Evolutionary conservation across 2,113 vertebrate species (phyloP), one percentile per base, ranked within the genome.

Genomic region (Guaruba guarouba): DNA sequence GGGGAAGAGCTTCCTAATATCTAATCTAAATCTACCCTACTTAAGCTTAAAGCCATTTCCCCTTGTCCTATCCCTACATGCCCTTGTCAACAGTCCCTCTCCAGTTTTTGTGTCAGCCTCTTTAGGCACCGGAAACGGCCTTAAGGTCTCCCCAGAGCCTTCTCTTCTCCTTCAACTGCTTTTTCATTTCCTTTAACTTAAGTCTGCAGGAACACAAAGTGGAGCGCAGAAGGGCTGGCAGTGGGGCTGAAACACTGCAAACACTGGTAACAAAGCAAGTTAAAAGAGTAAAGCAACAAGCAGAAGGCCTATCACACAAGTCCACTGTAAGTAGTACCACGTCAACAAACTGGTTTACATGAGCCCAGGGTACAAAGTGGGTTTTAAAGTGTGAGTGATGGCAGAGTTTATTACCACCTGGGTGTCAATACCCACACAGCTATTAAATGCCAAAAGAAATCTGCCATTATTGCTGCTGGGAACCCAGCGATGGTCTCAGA

Each of bases 291-390:
- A 78, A 24, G 39, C 57, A 76, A 13, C 10, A 9, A 24, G 55
- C 6, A 62, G 52, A 19, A 79, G 28, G 20, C 2, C 5, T 5
- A 17, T 7, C 27, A 14, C 1, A 1, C 10, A 4, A 35, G 2
- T 1, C 28, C 6, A 16, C 18, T 5, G 10, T 39, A 33, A 31
- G 9, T 19, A 27, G 39, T 0, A 10, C 15, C 28, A 14, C 4
- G 5, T 20, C 20, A 48, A 18, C n/a, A 27, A 75, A 8, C 2
- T 35, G 29, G 10, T 8, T 46, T 9, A 44, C 16, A 3, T 0
- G 0, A 78, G 46, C 20, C 44, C 70, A 28, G 57, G 13, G 29
- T 22, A 9, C 1, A 9, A 7, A 24, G 10, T 1, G 54, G 13
- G n/a, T 33, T 70, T 77, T 62, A n/a, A 62, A 54, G 19, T 39